These are phyloP conservation scores for Adelosebastes latens DNA, from an alignment of 2,797 vertebrate species.

Conservation along the genomic window DNA sequence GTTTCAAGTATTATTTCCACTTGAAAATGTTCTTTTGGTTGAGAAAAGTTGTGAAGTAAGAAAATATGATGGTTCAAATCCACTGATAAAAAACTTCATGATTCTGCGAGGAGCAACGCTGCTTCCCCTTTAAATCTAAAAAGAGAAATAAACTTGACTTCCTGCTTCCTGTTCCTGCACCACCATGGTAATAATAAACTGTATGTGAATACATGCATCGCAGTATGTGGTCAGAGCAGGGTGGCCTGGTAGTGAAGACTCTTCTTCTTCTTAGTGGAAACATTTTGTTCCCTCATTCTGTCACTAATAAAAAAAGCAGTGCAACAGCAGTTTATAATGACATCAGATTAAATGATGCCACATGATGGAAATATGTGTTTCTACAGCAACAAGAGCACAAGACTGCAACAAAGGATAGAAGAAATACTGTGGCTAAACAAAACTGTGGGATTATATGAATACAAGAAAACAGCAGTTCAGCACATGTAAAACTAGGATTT, in stretches of 20 bases:
- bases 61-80: neutral
- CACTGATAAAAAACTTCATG: neutral
- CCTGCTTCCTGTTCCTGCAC: slow-evolving; percentile 16
- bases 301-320: neutral
- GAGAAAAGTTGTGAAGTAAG: neutral
- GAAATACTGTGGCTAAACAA: no score
- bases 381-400: neutral
- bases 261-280: neutral
- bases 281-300: neutral
- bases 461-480: no score
- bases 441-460: no score
- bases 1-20: neutral
- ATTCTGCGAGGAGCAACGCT: neutral
- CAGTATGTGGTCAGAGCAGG: neutral
- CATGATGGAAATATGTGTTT: neutral
- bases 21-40: neutral
- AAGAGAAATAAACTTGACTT: slow-evolving; percentile 12
- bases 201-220: neutral
- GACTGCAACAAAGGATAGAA: neutral
- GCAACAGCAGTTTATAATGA: neutral
- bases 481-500: no score
- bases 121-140: neutral
- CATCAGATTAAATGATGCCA: neutral
- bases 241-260: neutral
- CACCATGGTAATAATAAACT: neutral